Conservation (phyloP, 2,888 invertebrate species). For the Drosophila flavopinicola region DNA sequence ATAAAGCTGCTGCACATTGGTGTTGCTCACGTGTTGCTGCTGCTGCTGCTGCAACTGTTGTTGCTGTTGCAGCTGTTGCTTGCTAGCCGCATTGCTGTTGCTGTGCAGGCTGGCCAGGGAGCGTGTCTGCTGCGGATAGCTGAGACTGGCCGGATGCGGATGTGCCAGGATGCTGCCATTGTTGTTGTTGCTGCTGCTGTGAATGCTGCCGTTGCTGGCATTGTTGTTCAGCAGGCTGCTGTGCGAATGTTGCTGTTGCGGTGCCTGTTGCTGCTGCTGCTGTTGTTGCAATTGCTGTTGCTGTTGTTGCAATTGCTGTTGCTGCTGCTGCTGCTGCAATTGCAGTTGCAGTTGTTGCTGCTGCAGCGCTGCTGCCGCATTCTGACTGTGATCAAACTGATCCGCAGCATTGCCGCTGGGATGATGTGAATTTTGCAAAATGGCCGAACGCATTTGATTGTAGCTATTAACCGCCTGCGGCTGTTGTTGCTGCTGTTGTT, state of each 20-base stretch:
- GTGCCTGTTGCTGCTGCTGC: slow-evolving; percentile 36
- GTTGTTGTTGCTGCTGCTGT: slow-evolving; percentile 51
- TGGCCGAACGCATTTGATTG: slow-evolving; percentile 83
- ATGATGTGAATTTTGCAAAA: slow-evolving; percentile 83
- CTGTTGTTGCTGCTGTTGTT: slow-evolving; percentile 78
- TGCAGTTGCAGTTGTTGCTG: slow-evolving; percentile 34
- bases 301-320: slow-evolving; percentile 42
- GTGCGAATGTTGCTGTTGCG: slow-evolving; percentile 55
- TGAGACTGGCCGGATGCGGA: slow-evolving; percentile 52
- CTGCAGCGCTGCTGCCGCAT: slow-evolving; percentile 44
- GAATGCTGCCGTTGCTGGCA: slow-evolving; percentile 55
- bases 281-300: slow-evolving; percentile 37
- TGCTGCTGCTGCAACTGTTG: slow-evolving; percentile 58
- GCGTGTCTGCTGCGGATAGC: slow-evolving; percentile 37
- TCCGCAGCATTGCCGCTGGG: slow-evolving; percentile 80
- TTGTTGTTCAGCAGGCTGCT: slow-evolving; percentile 50
- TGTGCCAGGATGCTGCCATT: slow-evolving; percentile 40
- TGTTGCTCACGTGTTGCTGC: slow-evolving; percentile 46
- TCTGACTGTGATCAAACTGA: slow-evolving; percentile 50
- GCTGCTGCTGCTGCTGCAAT: slow-evolving; percentile 40
- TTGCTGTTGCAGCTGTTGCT: slow-evolving; percentile 59
- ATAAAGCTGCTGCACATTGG: slow-evolving; percentile 73
- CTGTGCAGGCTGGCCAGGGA: slow-evolving; percentile 48
- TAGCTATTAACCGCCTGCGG: slow-evolving; percentile 78
- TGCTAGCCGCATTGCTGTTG: slow-evolving; percentile 48